Percentiles rank a stretch among this genome's conserved stretches.
These are phyloP conservation scores for Sabatieria punctata DNA, from an alignment of 2,888 invertebrate species.

Conservation along the genomic window DNA sequence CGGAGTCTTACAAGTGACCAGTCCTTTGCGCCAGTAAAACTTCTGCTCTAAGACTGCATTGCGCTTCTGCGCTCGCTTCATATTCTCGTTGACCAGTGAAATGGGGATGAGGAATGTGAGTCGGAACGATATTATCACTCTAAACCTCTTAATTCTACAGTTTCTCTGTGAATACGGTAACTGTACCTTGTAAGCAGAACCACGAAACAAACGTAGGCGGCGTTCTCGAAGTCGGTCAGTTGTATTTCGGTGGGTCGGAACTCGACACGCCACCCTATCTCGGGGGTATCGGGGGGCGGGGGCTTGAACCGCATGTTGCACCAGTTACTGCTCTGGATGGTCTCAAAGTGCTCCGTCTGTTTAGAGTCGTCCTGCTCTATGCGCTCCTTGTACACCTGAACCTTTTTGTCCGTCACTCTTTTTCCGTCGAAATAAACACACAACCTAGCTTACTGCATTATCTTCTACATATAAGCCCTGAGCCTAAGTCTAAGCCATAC, in stretches of 20 bases:
- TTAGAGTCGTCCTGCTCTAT: constrained; percentile 76
- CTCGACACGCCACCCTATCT: constrained; percentile 98
- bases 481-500: too few relatives aligned
- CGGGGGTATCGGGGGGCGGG: constrained; percentile 70
- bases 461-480: too few relatives aligned
- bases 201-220: constrained; percentile 91
- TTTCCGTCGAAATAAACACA: too few relatives aligned
- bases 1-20: constrained; percentile 5
- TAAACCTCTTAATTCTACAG: constrained; percentile 15
- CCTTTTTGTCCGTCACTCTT: too few relatives aligned
- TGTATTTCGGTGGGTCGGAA: constrained; percentile 94
- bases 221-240: constrained; percentile 97
- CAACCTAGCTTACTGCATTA: too few relatives aligned
- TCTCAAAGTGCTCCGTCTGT: constrained; percentile 94
- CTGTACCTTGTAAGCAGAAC: constrained; percentile 62
- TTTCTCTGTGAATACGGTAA: constrained; percentile 2
- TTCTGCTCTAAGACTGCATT: constrained; percentile 64
- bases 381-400: constrained; percentile 53
- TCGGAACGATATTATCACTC: constrained; percentile 87
- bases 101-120: constrained; percentile 92
- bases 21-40: constrained; percentile 82
- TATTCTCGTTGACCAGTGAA: constrained; percentile 52
- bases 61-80: constrained; percentile 79
- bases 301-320: constrained; percentile 50
- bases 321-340: constrained; percentile 32